Base-by-base conservation (phyloP, 2,797 vertebrate genomes). In the Oryzias sinensis region DNA sequence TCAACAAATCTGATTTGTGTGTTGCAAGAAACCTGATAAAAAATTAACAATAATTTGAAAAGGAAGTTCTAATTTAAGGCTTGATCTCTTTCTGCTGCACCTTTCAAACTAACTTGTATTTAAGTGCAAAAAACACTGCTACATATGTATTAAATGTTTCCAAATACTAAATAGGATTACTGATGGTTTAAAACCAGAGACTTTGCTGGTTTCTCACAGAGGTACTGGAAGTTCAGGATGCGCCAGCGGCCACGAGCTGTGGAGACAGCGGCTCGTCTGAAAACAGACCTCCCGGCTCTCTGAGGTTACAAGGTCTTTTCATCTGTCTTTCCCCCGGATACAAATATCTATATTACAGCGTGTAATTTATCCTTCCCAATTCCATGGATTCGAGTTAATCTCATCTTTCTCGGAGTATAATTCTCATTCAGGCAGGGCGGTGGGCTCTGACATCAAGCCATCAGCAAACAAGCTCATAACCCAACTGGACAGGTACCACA, bases 331-430 rank as follows among this genome's bases (percentile, higher is more conserved):
- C 59, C 33, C 49, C 76, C 44, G 47, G 15, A 65, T 62, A 65
- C 68, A 82, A 16, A n/a, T n/a, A 44, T 44, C 87, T 78, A 86
- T 81, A 83, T 79, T 79, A 70, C 69, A 74, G 55, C 53, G 22
- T 82, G 73, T 81, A 83, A 89, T 87, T 83, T 76, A 86, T 77
- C 81, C 80, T 65, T 56, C 56, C 49, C 65, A 70, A 73, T 79
- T 82, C 76, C 68, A 70, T 43, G 50, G 65, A 78, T 80, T 86
- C 68, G 60, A 40, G 52, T 76, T 86, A 80, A 88, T 81, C 85
- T 82, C 71, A 78, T 84, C 79, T 86, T 18, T 69, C 73, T 78
- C 72, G 69, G 82, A 83, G 70, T 77, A 81, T 83, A 66, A 82
- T 79, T 87, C 44, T 65, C 43, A 51, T 62, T 67, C 68, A 73